Evolutionary conservation across 2,113 vertebrate genomes (phyloP), one percentile per base, ranked within the genome.

Genomic region (Poeciliopsis turrubarensis): DNA sequence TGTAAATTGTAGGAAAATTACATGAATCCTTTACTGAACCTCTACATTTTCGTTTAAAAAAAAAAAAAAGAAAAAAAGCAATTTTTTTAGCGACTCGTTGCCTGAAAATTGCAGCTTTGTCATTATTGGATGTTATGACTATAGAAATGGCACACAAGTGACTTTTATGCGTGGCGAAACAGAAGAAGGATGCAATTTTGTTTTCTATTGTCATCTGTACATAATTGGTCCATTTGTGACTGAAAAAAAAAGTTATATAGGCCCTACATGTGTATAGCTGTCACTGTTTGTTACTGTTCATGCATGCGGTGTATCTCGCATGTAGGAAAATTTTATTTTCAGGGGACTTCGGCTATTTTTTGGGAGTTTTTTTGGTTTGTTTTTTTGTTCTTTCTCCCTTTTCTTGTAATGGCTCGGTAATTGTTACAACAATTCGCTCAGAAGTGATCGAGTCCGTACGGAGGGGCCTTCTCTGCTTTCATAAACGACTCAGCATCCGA

Each of bases 261-360:
- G 30, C 68, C 41, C 64, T 65, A 13, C 76, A 64, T 74, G 27
- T 81, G 64, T 44, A 78, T 74, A 47, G 44, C 44, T 47, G 44
- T 47, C 44, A 6, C 44, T 47, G 65, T 80, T 66, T 60, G 73
- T 64, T 60, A 83, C 27, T 72, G 77, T 73, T 75, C 73, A 75
- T 83, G 88, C 91, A 90, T 90, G 89, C 76, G 47, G 65, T 67
- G 72, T 77, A 81, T 85, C 75, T 80, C 25, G 82, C 86, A 84
- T 75, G 85, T 83, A 51, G 34, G 26, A 77, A 70, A 72, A 68
- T 69, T 44, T 68, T 60, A 0, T 63, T 70, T 81, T 79, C 61
- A 32, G 44, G 34, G 62, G 44, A 70, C 37, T 44, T 29, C 9
- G 57, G 17, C 25, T 29, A 31, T 0, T 30, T 62, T 31, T n/a